phyloP scores from a whole-genome alignment of 2,797 vertebrate genomes.

The Neoniphon sammara region DNA sequence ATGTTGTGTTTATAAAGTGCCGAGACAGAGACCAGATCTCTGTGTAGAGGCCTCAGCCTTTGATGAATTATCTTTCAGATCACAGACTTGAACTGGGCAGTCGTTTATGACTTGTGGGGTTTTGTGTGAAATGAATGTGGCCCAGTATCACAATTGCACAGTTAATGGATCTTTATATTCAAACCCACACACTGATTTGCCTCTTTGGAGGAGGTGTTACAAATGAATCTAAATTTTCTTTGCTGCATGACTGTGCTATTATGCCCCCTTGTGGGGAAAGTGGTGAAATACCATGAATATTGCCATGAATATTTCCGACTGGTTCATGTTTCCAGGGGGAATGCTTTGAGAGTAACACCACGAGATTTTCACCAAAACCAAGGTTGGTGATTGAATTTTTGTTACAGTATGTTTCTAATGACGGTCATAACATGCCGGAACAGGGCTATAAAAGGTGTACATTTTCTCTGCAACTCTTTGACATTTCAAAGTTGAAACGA shows the following conservation, averaged over 20 bases:
- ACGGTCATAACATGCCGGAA: not conserved
- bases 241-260: not conserved
- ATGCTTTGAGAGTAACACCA: constrained; percentile 65
- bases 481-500: not conserved
- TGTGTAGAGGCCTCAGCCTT: not conserved
- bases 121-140: constrained; percentile 5
- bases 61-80: constrained; percentile 9
- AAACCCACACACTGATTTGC: not conserved
- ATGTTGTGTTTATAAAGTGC: constrained; percentile 51
- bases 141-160: not conserved
- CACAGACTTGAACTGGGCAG: not conserved
- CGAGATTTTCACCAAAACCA: not conserved
- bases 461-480: not conserved
- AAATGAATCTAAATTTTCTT: not conserved
- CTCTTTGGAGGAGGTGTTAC: not conserved
- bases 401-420: not conserved
- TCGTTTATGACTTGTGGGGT: not conserved
- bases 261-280: constrained; percentile 44
- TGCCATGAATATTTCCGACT: not conserved
- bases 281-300: not conserved
- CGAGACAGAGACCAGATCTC: constrained; percentile 45
- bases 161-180: not conserved
- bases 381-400: constrained; percentile 57
- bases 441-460: fast-evolving
- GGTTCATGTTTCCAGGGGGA: constrained; percentile 63